Evolutionary conservation across 2,888 invertebrate genomes (phyloP).

Genomic region (Synanthedon tipuliformis): DNA sequence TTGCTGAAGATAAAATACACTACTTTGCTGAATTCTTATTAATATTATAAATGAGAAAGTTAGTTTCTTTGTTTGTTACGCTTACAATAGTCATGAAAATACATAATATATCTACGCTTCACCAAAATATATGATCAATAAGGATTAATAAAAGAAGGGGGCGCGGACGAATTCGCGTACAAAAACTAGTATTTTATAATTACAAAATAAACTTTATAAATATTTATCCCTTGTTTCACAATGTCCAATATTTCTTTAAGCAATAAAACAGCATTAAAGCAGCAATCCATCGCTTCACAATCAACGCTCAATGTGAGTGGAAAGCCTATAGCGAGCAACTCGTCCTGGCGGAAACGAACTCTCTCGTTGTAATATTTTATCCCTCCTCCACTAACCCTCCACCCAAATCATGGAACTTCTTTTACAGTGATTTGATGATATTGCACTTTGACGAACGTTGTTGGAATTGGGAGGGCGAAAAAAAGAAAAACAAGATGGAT

Average conservation of each 20-base stretch:
- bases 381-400: slow-evolving; percentile 26
- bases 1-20: neutral
- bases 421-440: slow-evolving; percentile 69
- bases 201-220: neutral
- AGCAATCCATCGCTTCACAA: slow-evolving; percentile 9
- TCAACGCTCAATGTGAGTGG: neutral
- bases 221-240: neutral
- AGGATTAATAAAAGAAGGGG: too few relatives aligned
- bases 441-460: slow-evolving; percentile 60
- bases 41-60: too few relatives aligned
- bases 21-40: neutral
- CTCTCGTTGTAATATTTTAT: slow-evolving; percentile 62
- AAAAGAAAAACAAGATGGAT: slow-evolving; percentile 55
- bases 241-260: too few relatives aligned
- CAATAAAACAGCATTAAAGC: too few relatives aligned
- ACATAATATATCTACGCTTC: too few relatives aligned
- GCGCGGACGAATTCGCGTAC: too few relatives aligned
- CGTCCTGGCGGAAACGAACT: slow-evolving; percentile 44
- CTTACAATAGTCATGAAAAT: too few relatives aligned
- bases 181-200: too few relatives aligned
- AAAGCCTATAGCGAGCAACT: slow-evolving; percentile 13
- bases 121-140: too few relatives aligned
- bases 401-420: slow-evolving; percentile 63
- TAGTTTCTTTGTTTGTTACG: too few relatives aligned
- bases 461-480: slow-evolving; percentile 26